A percentile compares a stretch with the other conserved stretches of the same genome.
phyloP scores from a whole-genome alignment of 1,140 invertebrate species.

The Panulirus ornatus region DNA sequence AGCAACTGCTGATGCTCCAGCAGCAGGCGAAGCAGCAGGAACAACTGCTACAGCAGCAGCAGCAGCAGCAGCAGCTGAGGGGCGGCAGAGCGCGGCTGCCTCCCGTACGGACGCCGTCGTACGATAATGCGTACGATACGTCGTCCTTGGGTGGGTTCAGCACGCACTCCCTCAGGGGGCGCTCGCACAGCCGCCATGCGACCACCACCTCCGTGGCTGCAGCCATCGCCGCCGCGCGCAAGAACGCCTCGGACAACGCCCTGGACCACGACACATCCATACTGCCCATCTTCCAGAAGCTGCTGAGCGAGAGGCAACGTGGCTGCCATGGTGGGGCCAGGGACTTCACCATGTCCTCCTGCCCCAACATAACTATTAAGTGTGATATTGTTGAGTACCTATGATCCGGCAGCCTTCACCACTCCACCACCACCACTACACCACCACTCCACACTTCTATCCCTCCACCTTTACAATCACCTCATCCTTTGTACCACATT shows the following conservation, averaged over 20 bases:
- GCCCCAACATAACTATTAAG: constrained; percentile 95
- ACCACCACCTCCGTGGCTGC: constrained; percentile 74
- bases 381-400: constrained; percentile 97
- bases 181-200: constrained; percentile 57
- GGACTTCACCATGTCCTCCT: constrained; percentile 89
- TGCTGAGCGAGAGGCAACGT: constrained; percentile 87
- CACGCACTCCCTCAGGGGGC: constrained; percentile 41
- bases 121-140: constrained; percentile 51
- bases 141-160: constrained; percentile 34
- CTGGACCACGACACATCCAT: constrained; percentile 81
- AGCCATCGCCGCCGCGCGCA: constrained; percentile 77
- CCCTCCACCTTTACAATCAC: background rate
- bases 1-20: constrained; percentile 48
- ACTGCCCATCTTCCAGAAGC: constrained; percentile 93
- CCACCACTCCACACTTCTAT: background rate
- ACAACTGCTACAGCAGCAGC: constrained; percentile 24
- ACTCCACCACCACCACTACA: constrained; percentile 15
- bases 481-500: background rate
- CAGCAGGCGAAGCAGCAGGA: constrained; percentile 28
- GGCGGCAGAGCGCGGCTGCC: constrained; percentile 74
- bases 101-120: constrained; percentile 72
- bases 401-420: too few relatives aligned
- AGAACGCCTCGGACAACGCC: constrained; percentile 90
- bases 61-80: too few relatives aligned
- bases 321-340: constrained; percentile 75